Conservation (phyloP, 2,888 invertebrate species). For the Anoplius nigerrimus region DNA sequence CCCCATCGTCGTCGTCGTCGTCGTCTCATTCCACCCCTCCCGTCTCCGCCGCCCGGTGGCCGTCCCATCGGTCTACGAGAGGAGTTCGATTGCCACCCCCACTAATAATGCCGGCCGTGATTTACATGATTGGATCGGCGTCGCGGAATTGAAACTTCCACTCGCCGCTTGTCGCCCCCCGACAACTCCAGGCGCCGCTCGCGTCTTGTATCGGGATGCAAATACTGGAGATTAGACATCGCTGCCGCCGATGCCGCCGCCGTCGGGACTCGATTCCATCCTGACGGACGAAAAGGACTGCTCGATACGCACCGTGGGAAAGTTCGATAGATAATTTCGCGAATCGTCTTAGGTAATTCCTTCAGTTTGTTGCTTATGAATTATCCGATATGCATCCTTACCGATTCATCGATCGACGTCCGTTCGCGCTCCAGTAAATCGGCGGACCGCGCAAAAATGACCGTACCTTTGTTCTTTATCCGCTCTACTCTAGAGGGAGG, state of each 20-base stretch:
- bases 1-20: constrained; percentile 6
- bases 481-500: constrained; percentile 30
- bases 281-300: background rate
- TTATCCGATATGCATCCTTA: background rate
- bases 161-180: constrained; percentile 25
- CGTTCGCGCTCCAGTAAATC: too few relatives aligned
- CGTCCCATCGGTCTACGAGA: constrained; percentile 44
- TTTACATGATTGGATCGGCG: constrained; percentile 75
- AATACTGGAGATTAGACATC: constrained; percentile 49
- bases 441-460: constrained; percentile 25
- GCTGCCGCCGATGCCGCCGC: constrained; percentile 12
- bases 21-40: constrained; percentile 29
- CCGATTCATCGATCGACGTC: background rate
- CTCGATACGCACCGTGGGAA: background rate
- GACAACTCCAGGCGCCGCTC: constrained; percentile 18
- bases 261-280: constrained; percentile 7
- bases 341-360: too few relatives aligned
- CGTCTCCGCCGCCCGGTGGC: constrained; percentile 4
- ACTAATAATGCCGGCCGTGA: constrained; percentile 73
- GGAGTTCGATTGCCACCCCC: constrained; percentile 67
- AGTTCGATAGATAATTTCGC: constrained; percentile 20
- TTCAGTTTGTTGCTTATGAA: too few relatives aligned
- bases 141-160: constrained; percentile 73
- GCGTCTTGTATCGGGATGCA: constrained; percentile 49
- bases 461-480: constrained; percentile 37